Base-by-base conservation (phyloP, 2,888 invertebrate genomes). In the Nezara viridula region DNA sequence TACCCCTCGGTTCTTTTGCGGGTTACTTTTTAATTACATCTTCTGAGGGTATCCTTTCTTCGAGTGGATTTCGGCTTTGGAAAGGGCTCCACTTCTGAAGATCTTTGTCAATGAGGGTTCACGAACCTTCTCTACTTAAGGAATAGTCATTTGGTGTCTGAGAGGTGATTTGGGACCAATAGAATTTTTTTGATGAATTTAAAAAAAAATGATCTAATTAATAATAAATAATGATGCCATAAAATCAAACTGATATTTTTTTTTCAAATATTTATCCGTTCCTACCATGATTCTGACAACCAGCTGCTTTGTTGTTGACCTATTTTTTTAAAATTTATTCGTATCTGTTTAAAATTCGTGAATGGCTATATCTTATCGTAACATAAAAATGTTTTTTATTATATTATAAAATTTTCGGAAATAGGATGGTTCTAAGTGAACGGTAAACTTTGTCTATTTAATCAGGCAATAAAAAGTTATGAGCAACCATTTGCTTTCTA, bases 21-120 rank as follows among this genome's bases (percentile, higher is more conserved):
- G 66, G 32, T 37, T 73, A 73, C 66, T 73, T 73, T 73, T 73
- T 73, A 73, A 73, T 73, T 73, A 73, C 66, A 37, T 73, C 66
- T 73, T 73, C 66, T 6, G 60, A 60, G 60, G 32, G 66, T 19
- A 37, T 32, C 21, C 32, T 19, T 37, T 37, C 19, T 32, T 73
- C 37, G 37, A 37, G 66, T 37, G 66, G 66, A 27, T 60, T 60
- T 27, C 27, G 27, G 27, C 60, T 60, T 60, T 60, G 60, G n/a
- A 27, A 60, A 14, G n/a, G n/a, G 50, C 16, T 19, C n/a, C 55
- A 14, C 60, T 60, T 60, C 27, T 60, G 37, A 73, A 73, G 32
- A 73, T 9, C 66, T 73, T 73, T 37, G 66, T 66, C 16, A 37
- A 32, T 32, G 66, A 73, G 19, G 66, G 66, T n/a, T 16, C 16